phyloP scores from a whole-genome alignment of 2,888 invertebrate species.

The Heliconius hortense region DNA sequence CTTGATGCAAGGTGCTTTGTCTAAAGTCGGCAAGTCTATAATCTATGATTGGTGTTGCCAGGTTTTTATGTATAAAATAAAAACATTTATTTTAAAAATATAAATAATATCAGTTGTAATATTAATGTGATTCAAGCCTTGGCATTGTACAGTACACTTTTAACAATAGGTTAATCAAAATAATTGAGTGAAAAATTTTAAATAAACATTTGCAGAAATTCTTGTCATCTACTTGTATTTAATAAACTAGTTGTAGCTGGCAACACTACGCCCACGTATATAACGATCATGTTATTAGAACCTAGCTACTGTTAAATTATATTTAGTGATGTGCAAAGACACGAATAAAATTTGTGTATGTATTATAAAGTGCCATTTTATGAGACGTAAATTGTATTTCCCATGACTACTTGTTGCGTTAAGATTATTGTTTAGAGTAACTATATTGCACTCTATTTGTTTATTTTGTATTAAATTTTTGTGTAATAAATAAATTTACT shows the following conservation, averaged over 20 bases:
- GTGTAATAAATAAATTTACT: slow-evolving; percentile 47
- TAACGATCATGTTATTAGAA: slow-evolving; percentile 35
- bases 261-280: slow-evolving; percentile 27
- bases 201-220: slow-evolving; percentile 20
- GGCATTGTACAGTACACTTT: slow-evolving; percentile 23
- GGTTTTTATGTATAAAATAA: slow-evolving; percentile 12
- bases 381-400: slow-evolving; percentile 36
- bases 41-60: slow-evolving; percentile 23
- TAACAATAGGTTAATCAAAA: slow-evolving; percentile 13
- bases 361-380: slow-evolving; percentile 52
- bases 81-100: slow-evolving; percentile 3
- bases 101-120: slow-evolving; percentile 1
- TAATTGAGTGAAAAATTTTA: slow-evolving; percentile 12
- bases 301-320: slow-evolving; percentile 40
- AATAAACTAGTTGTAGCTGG: slow-evolving; percentile 21
- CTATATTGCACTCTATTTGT: slow-evolving; percentile 44
- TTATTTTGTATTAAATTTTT: slow-evolving; percentile 49
- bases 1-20: slow-evolving; percentile 32
- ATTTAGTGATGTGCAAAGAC: slow-evolving; percentile 38
- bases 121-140: slow-evolving; percentile 17
- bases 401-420: slow-evolving; percentile 44
- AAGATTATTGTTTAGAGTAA: slow-evolving; percentile 43
- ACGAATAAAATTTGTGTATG: slow-evolving; percentile 48
- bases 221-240: slow-evolving; percentile 15
- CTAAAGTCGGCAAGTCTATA: slow-evolving; percentile 18